phyloP scores from a whole-genome alignment of 2,113 vertebrate species.

The Prunella himalayana region DNA sequence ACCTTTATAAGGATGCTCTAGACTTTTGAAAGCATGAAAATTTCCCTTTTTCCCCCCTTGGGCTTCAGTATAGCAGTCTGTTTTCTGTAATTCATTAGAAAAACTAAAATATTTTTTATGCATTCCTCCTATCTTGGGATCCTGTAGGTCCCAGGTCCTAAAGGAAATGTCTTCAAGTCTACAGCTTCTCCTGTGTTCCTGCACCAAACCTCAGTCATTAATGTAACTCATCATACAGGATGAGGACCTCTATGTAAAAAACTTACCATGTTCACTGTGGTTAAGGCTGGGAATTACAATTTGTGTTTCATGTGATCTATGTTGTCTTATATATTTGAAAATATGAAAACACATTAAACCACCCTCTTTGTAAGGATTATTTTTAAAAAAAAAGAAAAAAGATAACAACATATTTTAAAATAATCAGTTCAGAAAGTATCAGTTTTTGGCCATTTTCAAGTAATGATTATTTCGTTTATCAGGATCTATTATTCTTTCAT shows the following conservation, averaged over 20 bases:
- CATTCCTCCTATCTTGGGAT: background rate
- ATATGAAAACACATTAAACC: background rate
- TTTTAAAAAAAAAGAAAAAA: background rate
- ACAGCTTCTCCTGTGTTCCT: background rate
- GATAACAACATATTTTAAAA: background rate
- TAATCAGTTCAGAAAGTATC: rapidly evolving
- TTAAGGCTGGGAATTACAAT: background rate
- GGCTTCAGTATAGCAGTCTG: background rate
- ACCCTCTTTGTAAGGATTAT: background rate
- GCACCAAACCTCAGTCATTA: background rate
- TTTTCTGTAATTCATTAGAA: background rate
- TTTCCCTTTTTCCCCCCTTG: background rate
- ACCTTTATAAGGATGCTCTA: background rate
- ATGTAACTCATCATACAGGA: background rate
- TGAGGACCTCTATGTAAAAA: background rate
- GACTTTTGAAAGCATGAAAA: background rate
- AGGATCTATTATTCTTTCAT: background rate
- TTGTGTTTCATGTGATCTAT: background rate
- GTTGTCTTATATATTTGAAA: background rate
- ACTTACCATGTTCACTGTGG: background rate
- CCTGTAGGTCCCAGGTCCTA: background rate
- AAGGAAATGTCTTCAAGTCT: background rate
- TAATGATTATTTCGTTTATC: background rate
- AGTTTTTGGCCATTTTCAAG: background rate
- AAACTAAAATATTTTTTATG: background rate